Base-by-base conservation (phyloP, 2,888 invertebrate species). In the Polia nebulosa region DNA sequence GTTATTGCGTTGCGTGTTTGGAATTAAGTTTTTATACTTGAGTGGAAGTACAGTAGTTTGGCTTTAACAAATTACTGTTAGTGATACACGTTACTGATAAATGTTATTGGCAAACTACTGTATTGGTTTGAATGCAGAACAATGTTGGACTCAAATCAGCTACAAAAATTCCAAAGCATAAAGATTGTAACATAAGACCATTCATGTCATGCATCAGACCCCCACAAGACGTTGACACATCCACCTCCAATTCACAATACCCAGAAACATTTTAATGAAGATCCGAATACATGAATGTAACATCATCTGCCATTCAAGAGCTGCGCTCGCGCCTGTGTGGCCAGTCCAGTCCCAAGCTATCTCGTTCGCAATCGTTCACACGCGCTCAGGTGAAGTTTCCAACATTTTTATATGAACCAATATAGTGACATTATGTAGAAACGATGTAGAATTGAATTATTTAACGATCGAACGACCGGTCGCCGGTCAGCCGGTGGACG, bases 381-480 rank as follows among this genome's bases (percentile, higher is more conserved):
- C 29, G 71, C 61, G 72, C 75, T 15, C 53, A 55, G 27, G 63
- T 55, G 53, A 58, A 36, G 57, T 39, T 67, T 65, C 34, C 20
- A 77, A 74, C 45, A 72, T 53, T 75, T 83, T 83, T 76, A 69
- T 76, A 70, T 65, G 32, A 72, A 76, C 72, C 72, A 59, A 81
- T 86, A 82, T 71, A 88, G 85, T 81, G 87, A 83, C 39, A 71
- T 71, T 82, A 81, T 86, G 70, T 75, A 66, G 77, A 63, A 73
- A 76, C 39, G 65, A 66, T 55, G 62, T 85, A 61, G 88, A 92
- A 93, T 93, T 92, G 91, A 93, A 92, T 93, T 92, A 93, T 93
- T 92, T 88, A 90, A 92, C 89, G 88, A 86, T 75, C 77, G 68
- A 71, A 83, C 82, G 84, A 83, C 78, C 82, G 83, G 34, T 15